phyloP scores from a whole-genome alignment of 2,797 vertebrate genomes.

The Pygocentrus nattereri region DNA sequence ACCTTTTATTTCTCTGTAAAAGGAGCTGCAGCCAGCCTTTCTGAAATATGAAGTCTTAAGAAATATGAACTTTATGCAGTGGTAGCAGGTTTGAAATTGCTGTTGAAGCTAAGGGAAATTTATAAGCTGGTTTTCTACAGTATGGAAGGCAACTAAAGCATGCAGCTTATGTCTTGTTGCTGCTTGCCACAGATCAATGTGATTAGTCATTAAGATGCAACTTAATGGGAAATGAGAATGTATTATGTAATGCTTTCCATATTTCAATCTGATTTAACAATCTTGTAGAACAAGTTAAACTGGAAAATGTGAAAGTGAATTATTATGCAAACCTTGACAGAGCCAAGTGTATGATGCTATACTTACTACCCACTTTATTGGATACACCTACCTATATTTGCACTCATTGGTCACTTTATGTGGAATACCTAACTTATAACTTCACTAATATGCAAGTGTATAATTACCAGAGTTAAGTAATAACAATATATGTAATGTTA shows the following conservation, averaged over 20 bases:
- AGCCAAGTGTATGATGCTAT: background rate
- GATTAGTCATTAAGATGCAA: background rate
- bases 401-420: background rate
- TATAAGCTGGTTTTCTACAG: background rate
- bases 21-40: background rate
- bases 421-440: background rate
- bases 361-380: background rate
- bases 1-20: background rate
- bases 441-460: too few relatives aligned
- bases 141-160: background rate
- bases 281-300: background rate
- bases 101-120: conserved; percentile 1
- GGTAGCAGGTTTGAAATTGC: background rate
- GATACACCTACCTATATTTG: background rate
- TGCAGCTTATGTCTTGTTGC: background rate
- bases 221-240: background rate
- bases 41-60: conserved; percentile 8
- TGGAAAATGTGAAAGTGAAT: background rate
- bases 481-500: too few relatives aligned
- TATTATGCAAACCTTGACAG: background rate
- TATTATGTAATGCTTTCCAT: background rate
- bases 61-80: conserved; percentile 9
- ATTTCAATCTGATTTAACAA: background rate
- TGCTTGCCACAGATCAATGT: background rate
- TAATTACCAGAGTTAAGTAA: too few relatives aligned